Evolutionary conservation across 1,140 invertebrate genomes (phyloP), one percentile per base, ranked within the genome.

Genomic region (Drosophila kepulauana): DNA sequence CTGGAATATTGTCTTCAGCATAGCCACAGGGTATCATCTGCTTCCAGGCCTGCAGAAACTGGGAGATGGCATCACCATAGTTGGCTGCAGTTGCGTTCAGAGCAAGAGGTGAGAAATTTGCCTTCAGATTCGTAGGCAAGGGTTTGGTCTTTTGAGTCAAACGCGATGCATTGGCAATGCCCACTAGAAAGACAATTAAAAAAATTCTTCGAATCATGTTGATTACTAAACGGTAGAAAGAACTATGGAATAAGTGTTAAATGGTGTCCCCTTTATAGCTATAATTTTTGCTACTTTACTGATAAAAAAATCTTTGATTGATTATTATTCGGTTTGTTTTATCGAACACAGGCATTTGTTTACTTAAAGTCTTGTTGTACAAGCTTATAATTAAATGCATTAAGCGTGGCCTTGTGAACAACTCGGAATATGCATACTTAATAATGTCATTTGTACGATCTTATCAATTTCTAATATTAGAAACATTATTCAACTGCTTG

Each of bases 11-110:
- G 4, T 77, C 51, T 4, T n/a, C 28, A 10, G 51, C 48, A 58
- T 71, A 90, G 35, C 87, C 82, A 20, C 87, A 91, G n/a, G 87
- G 87, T 51, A 82, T 64, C 30, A 90, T 82, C 11, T 52, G 63
- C 58, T 76, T 77, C 33, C 85, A 86, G 33, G 87, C 81, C 16
- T 69, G 7, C 5, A 78, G n/a, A 41, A 78, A 86, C 59, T 65
- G 70, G 1, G 48, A 11, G 0, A 86, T 16, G 11, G 87, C 70
- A 2, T 75, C 43, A 13, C 65, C 43, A 54, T 79, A 87, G 46
- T 63, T 41, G 1, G 76, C 54, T n/a, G 56, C 61, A 11, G 30
- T 52, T 5, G 64, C 13, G 30, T 79, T 61, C 16, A 63, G 38
- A 1, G 67, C 45, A 13, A 76, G 43, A 0, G 82, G 72, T 10